phyloP scores from a whole-genome alignment of 2,888 invertebrate genomes.

The Thereva nobilitata region DNA sequence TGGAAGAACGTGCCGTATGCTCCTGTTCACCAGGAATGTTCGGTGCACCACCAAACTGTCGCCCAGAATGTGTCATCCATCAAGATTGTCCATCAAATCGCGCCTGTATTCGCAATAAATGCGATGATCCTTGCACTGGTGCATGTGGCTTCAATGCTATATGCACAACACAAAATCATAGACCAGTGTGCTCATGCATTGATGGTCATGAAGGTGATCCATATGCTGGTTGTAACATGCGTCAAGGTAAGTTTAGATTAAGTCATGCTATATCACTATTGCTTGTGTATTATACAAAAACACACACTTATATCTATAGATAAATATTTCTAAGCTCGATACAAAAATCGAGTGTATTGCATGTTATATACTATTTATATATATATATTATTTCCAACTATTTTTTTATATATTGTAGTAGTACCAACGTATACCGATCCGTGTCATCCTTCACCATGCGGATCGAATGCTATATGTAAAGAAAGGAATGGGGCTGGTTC shows the following conservation, averaged over 20 bases:
- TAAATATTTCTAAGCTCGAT: too few species aligned
- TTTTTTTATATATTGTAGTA: constrained; percentile 50
- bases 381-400: not conserved
- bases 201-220: constrained; percentile 77
- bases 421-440: constrained; percentile 65
- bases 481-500: constrained; percentile 80
- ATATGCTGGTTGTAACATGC: constrained; percentile 71
- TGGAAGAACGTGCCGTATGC: constrained; percentile 71
- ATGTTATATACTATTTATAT: not conserved
- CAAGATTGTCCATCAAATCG: constrained; percentile 74
- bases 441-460: constrained; percentile 84
- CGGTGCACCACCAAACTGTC: constrained; percentile 78
- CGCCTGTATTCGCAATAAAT: constrained; percentile 72
- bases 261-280: not conserved
- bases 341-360: not conserved
- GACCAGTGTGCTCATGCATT: constrained; percentile 74
- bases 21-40: constrained; percentile 74
- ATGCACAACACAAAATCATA: constrained; percentile 72
- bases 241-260: constrained; percentile 61
- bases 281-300: constrained; percentile 50
- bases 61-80: constrained; percentile 75
- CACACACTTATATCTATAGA: too few species aligned
- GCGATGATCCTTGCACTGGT: constrained; percentile 74
- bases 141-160: constrained; percentile 74
- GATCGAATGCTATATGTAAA: constrained; percentile 82